Conservation (phyloP, 2,113 vertebrate genomes). For the Pollachius pollachius region DNA sequence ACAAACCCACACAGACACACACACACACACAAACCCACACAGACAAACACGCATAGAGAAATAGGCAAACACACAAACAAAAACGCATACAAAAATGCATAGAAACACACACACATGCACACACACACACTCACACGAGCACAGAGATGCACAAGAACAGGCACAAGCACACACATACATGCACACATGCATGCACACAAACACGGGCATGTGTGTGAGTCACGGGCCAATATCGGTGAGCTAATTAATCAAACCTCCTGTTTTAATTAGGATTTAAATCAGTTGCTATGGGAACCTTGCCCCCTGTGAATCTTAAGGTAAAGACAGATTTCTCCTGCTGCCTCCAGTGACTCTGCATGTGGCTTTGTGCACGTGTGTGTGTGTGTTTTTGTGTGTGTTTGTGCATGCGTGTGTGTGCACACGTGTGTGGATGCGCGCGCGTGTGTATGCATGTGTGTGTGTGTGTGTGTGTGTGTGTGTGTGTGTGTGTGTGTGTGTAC, state of each 20-base stretch:
- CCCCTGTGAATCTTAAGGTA: slow-evolving; percentile 58
- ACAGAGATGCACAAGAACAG: slow-evolving; percentile 18
- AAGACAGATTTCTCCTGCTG: slow-evolving; percentile 31
- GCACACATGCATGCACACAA: not conserved
- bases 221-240: slow-evolving; percentile 12
- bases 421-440: too few relatives aligned
- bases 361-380: slow-evolving; percentile 17
- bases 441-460: too few relatives aligned
- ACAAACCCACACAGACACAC: not conserved
- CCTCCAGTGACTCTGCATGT: slow-evolving; percentile 40
- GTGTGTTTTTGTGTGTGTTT: too few relatives aligned
- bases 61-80: not conserved
- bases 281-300: slow-evolving; percentile 71
- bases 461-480: too few relatives aligned
- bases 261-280: slow-evolving; percentile 73
- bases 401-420: too few relatives aligned
- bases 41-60: not conserved
- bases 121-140: slow-evolving; percentile 18
- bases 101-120: slow-evolving; percentile 14
- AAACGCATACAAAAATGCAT: not conserved
- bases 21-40: not conserved
- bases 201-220: not conserved
- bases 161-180: slow-evolving; percentile 6
- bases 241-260: slow-evolving; percentile 72
- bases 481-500: too few relatives aligned